A percentile compares a stretch with the other conserved stretches of the same genome.
Conservation (phyloP, 2,888 invertebrate species). For the Phortica magna region DNA sequence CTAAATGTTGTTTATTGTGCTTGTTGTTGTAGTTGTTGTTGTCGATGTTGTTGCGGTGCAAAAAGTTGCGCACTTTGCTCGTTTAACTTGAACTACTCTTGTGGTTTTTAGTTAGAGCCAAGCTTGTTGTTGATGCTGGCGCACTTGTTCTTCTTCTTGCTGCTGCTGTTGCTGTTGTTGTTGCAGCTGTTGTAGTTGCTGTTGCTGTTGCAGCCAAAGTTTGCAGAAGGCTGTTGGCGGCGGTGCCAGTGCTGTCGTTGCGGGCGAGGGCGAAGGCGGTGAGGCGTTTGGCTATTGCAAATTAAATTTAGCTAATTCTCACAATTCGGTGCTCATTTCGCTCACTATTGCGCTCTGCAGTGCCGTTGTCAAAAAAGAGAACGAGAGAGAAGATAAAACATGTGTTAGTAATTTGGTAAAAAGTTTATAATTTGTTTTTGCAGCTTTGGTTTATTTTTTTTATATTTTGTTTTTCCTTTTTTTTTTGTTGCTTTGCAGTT, state of each 20-base stretch:
- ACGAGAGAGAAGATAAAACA: constrained; percentile 36
- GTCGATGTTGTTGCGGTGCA: constrained; percentile 41
- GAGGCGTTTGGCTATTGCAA: constrained; percentile 60
- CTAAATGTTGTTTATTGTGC: constrained; percentile 67
- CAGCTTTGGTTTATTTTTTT: constrained; percentile 18
- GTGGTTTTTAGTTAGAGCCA: constrained; percentile 59
- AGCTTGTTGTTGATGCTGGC: constrained; percentile 60
- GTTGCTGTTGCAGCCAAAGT: constrained; percentile 73
- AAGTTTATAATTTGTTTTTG: constrained; percentile 35
- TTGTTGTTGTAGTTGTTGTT: constrained; percentile 46
- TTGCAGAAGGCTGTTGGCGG: constrained; percentile 74
- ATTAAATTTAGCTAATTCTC: constrained; percentile 77
- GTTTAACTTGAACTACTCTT: constrained; percentile 41
- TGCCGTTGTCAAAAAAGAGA: constrained; percentile 27
- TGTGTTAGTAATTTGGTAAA: constrained; percentile 20
- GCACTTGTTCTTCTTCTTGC: constrained; percentile 49
- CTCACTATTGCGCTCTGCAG: constrained; percentile 79
- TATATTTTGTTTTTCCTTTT: constrained; percentile 30
- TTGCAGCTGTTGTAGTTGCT: constrained; percentile 57
- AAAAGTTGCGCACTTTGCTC: constrained; percentile 27
- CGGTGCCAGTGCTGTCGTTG: constrained; percentile 56
- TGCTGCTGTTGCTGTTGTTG: constrained; percentile 50
- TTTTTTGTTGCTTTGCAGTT: background rate
- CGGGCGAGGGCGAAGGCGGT: background rate
- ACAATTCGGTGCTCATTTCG: constrained; percentile 86